Evolutionary conservation across 1,140 invertebrate genomes (phyloP).

Genomic region (Brachionus sp.): DNA sequence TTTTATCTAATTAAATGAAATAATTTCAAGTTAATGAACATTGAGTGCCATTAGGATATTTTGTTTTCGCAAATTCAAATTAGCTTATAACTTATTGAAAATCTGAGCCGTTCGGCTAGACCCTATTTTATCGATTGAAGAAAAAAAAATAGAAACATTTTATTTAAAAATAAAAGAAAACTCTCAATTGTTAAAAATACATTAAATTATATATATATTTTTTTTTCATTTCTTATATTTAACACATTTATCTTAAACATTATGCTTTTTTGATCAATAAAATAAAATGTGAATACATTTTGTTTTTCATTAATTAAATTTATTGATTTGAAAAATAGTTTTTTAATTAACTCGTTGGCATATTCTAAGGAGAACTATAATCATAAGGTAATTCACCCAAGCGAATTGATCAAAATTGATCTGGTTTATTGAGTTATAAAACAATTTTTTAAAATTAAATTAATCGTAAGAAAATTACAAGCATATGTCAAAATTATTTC

Average conservation of each 20-base stretch:
- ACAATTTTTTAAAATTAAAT: neutral
- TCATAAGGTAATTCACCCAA: neutral
- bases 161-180: no score
- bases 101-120: neutral
- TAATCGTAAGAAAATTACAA: neutral
- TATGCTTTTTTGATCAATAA: neutral
- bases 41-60: neutral
- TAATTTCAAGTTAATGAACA: neutral
- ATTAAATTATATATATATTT: no score
- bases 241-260: neutral
- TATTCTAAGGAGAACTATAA: neutral
- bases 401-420: no score
- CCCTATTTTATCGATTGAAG: neutral
- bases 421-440: no score
- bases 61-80: neutral
- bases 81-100: neutral
- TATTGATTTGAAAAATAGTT: conserved; percentile 1
- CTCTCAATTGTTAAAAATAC: no score
- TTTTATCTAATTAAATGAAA: neutral
- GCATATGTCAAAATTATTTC: neutral
- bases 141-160: neutral
- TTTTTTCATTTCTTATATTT: neutral
- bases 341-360: neutral
- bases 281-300: neutral
- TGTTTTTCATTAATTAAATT: neutral